phyloP scores from a whole-genome alignment of 2,888 invertebrate species.

The Cantharis rustica region DNA sequence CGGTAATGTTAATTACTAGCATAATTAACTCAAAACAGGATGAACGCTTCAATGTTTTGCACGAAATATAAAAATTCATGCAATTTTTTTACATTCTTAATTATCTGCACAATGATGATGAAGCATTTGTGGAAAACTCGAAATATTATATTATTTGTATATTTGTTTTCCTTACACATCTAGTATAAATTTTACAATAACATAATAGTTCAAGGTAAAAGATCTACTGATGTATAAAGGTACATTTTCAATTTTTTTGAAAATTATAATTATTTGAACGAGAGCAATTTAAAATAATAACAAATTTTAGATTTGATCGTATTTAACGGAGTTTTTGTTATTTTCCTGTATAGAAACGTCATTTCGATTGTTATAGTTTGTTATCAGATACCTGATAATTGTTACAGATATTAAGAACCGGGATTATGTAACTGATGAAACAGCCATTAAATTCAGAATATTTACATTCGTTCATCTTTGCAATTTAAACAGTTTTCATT shows the following conservation, averaged over 20 bases:
- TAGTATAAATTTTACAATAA: neutral
- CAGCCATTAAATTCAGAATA: neutral
- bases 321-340: neutral
- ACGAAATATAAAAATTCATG: neutral
- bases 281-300: neutral
- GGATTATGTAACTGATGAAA: neutral
- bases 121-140: neutral
- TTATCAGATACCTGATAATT: neutral
- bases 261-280: neutral
- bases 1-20: slow-evolving; percentile 44
- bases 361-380: neutral
- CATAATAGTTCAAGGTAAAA: neutral
- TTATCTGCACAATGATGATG: neutral
- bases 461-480: neutral
- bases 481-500: neutral
- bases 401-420: neutral
- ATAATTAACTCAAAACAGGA: neutral
- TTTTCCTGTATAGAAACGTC: neutral
- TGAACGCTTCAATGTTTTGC: neutral
- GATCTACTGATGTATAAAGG: neutral
- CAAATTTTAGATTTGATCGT: neutral
- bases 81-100: neutral
- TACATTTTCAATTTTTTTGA: neutral
- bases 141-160: no score
- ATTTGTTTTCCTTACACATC: no score